Percentiles rank a stretch among this genome's conserved stretches.
phyloP scores from a whole-genome alignment of 2,113 vertebrate species.

The Sorex fumeus region DNA sequence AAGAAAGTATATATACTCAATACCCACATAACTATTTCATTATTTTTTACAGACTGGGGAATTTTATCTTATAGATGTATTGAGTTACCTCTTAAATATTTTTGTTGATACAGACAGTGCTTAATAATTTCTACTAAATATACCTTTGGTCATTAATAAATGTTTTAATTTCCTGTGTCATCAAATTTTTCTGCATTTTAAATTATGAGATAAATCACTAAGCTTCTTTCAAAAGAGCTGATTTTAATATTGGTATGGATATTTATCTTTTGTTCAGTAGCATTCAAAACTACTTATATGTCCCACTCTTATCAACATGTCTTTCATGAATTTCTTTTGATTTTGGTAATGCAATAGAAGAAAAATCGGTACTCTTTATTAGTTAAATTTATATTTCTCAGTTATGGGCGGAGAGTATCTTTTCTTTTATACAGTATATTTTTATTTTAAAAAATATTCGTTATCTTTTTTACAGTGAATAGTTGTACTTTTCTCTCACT shows the following conservation, averaged over 20 bases:
- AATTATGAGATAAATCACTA: neutral
- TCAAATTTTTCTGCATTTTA: neutral
- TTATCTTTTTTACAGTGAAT: neutral
- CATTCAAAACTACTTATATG: neutral
- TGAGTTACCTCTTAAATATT: neutral
- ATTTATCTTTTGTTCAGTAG: neutral
- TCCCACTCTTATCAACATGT: neutral
- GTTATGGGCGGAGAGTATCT: neutral
- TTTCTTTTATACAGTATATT: neutral
- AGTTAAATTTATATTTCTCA: constrained; percentile 17
- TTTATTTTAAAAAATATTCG: neutral
- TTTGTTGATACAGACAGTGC: neutral
- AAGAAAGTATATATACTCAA: neutral
- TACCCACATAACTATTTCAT: neutral
- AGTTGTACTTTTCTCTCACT: neutral
- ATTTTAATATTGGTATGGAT: neutral
- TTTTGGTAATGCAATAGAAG: neutral
- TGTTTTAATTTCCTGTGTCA: neutral
- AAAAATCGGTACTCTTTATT: neutral
- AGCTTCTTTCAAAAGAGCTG: neutral
- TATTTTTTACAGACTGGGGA: neutral
- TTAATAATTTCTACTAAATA: constrained; percentile 13
- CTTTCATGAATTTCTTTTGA: neutral
- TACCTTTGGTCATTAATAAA: neutral
- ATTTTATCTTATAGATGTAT: neutral